These are phyloP conservation scores for Squalus acanthias DNA, from an alignment of 2,797 vertebrate genomes.

Conservation along the genomic window DNA sequence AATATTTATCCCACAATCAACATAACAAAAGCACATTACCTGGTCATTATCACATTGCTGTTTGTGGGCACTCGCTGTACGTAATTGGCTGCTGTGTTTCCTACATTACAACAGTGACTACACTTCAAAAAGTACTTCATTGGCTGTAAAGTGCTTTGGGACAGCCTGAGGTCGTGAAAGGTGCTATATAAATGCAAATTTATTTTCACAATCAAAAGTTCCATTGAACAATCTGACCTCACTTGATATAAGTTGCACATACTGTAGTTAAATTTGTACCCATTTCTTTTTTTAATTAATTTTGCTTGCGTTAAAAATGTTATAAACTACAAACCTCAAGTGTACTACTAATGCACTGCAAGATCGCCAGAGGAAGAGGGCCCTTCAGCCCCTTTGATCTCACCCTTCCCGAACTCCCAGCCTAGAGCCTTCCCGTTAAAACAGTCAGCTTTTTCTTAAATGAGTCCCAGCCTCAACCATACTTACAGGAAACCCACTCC, in stretches of 20 bases:
- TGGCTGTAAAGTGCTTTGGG: too few relatives aligned
- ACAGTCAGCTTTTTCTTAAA: background rate
- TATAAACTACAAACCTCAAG: background rate
- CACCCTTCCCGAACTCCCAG: background rate
- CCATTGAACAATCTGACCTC: background rate
- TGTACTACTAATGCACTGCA: background rate
- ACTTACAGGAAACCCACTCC: background rate
- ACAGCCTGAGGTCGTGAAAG: too few relatives aligned
- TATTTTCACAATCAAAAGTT: background rate
- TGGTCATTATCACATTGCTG: too few relatives aligned
- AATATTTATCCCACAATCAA: too few relatives aligned
- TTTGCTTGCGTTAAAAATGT: background rate
- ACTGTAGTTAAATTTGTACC: background rate
- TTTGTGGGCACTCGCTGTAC: too few relatives aligned
- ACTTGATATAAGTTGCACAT: background rate
- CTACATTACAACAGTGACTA: too few relatives aligned
- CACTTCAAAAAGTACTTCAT: too few relatives aligned
- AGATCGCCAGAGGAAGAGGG: background rate
- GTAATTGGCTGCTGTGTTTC: too few relatives aligned
- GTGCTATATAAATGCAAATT: too few relatives aligned
- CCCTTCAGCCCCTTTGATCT: background rate
- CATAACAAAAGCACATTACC: too few relatives aligned
- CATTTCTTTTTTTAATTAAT: background rate
- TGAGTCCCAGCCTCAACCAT: background rate
- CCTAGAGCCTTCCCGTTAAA: background rate